Conservation (phyloP, 2,888 invertebrate species). For the Hybos culiciformis region DNA sequence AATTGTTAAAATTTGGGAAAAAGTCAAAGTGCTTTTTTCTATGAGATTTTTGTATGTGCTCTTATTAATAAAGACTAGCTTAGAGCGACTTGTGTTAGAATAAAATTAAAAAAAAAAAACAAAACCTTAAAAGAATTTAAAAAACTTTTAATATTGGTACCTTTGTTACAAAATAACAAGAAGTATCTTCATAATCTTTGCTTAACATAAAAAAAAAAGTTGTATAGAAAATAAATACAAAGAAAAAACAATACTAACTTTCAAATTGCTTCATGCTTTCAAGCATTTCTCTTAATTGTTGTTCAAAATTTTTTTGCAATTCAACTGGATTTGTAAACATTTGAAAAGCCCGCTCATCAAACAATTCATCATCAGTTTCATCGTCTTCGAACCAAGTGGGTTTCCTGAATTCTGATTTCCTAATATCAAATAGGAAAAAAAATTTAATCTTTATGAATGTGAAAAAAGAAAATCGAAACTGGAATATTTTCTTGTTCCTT, state of each 20-base stretch:
- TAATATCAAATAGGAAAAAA: conserved; percentile 15
- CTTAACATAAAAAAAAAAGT: no score
- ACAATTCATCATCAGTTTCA: conserved; percentile 35
- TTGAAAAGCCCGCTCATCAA: conserved; percentile 37
- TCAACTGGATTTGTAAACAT: conserved; percentile 46
- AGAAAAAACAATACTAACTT: conserved; percentile 16
- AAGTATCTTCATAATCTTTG: no score
- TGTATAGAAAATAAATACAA: no score
- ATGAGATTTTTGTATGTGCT: no score
- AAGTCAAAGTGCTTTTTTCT: no score
- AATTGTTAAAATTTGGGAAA: no score
- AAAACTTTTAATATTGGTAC: neutral
- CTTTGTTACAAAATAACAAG: no score
- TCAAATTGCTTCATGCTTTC: conserved; percentile 36
- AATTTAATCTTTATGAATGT: neutral
- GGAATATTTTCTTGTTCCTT: neutral
- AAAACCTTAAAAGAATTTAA: neutral
- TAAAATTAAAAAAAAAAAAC: no score
- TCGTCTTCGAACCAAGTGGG: conserved; percentile 36
- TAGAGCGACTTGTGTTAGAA: no score
- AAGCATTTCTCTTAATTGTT: conserved; percentile 44
- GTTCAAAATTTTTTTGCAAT: conserved; percentile 46
- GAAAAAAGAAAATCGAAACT: neutral
- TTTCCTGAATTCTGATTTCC: conserved; percentile 34
- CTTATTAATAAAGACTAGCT: no score